Base-by-base conservation (phyloP, 2,888 invertebrate genomes). In the Caenorhabditis japonica region DNA sequence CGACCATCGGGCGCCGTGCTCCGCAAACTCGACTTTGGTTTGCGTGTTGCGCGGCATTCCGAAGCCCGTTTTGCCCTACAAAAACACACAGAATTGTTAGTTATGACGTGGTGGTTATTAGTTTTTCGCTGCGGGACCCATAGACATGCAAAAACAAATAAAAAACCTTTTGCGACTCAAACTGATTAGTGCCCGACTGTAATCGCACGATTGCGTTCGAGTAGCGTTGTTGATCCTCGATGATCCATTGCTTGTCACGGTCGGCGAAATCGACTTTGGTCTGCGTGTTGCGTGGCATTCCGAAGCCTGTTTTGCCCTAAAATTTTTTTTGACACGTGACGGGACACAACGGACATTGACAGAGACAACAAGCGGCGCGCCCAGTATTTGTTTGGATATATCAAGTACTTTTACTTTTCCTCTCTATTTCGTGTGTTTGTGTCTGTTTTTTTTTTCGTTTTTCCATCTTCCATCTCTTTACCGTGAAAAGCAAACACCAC, bases 41-140 rank as follows among this genome's bases (percentile, higher is more conserved):
- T 81, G 77, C 19, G 86, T 86, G 73, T 86, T 86, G 19, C 86
- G 75, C 12, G 85, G 85, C 82, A 82, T 85, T 34, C 86, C 86
- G 71, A 86, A 86, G 8, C 84, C 82, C 19, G 86, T 86, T 36
- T 84, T 85, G 17, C 85, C 86, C 86, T 86, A 69, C 36, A 61
- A n/a, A n/a, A n/a, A n/a, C n/a, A n/a, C n/a, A n/a, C n/a, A n/a
- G n/a, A 27, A 27, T 15, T 19, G 21, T 12, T 4, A 19, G 19
- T 10, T 4, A 12, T 3, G 5, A 19, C 19, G 15, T 44, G 44
- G 17, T 44, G 13, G 4, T 4, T n/a, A n/a, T n/a, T 23, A 27
- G 30, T 25, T 27, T 25, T 21, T 19, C 8, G 21, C 8, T 12
- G 44, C 5, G 5, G 10, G 27, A 15, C n/a, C 5, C 7, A n/a